These are phyloP conservation scores for Etheostoma spectabile DNA, from an alignment of 2,113 vertebrate genomes.

Conservation along the genomic window DNA sequence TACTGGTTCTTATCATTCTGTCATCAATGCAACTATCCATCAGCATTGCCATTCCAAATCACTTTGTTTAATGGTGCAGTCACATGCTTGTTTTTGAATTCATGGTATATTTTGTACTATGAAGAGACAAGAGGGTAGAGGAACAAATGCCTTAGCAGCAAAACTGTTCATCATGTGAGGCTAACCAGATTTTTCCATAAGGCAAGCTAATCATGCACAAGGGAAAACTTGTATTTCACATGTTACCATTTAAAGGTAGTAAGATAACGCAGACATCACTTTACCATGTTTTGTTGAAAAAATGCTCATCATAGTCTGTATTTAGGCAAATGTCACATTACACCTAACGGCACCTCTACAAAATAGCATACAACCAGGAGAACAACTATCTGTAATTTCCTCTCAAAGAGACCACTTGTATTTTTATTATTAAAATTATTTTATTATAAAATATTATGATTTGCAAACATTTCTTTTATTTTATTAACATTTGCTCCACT, in stretches of 20 bases:
- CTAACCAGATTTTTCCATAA: neutral
- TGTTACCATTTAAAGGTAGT: neutral
- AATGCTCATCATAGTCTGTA: neutral
- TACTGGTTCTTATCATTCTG: constrained; percentile 11
- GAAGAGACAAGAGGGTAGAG: constrained; percentile 4
- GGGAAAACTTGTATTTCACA: neutral
- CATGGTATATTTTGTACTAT: neutral
- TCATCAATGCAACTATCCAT: constrained; percentile 16
- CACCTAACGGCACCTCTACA: neutral
- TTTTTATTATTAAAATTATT: neutral
- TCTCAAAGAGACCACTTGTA: neutral
- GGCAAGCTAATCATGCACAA: neutral
- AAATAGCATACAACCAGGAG: neutral
- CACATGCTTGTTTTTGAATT: constrained; percentile 15
- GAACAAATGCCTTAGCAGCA: neutral
- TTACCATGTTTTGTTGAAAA: neutral
- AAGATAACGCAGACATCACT: neutral
- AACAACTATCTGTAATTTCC: neutral
- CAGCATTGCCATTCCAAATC: constrained; percentile 14
- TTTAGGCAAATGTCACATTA: neutral
- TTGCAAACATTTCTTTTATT: neutral
- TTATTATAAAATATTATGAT: constrained; percentile 1
- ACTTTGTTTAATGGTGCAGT: neutral
- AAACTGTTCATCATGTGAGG: neutral
- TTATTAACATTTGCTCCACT: neutral